Percentiles rank a stretch among this genome's conserved stretches.
Conservation (phyloP, 1,140 invertebrate genomes). For the Lasioglossum albipes region DNA sequence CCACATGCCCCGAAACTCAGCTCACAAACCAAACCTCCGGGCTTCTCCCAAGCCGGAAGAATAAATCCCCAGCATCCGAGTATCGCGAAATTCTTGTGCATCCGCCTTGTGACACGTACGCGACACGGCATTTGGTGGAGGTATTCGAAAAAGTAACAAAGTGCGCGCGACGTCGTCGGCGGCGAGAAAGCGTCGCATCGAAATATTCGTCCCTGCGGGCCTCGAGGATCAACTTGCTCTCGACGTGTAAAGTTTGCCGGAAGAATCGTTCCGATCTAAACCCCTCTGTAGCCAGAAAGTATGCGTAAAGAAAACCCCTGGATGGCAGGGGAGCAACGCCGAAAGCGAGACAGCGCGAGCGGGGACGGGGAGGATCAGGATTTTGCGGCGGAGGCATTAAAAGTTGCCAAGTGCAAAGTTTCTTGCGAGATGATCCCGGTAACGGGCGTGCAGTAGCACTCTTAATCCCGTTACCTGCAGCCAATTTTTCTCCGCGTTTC, state of each 20-base stretch:
- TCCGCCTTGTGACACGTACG: background rate
- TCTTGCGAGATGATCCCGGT: constrained; percentile 73
- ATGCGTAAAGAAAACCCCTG: constrained; percentile 27
- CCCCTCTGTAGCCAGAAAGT: constrained; percentile 43
- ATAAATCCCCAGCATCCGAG: no score
- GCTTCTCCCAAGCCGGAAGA: no score
- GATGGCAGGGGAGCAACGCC: background rate
- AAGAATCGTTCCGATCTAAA: constrained; percentile 59
- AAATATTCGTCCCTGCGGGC: constrained; percentile 30
- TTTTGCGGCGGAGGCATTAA: constrained; percentile 74
- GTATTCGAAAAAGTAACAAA: background rate
- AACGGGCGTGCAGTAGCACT: constrained; percentile 71
- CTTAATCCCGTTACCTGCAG: constrained; percentile 77
- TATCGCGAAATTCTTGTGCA: no score
- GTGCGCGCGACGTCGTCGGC: background rate
- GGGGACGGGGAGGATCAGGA: constrained; percentile 55
- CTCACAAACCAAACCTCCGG: no score
- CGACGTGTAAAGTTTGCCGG: constrained; percentile 49
- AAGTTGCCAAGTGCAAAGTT: constrained; percentile 79
- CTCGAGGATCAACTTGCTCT: constrained; percentile 32
- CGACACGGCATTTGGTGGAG: background rate
- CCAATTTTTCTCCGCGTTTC: constrained; percentile 72
- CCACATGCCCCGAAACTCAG: no score
- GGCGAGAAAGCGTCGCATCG: background rate
- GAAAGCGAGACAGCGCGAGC: constrained; percentile 8